Percentiles rank a stretch among this genome's conserved stretches.
phyloP scores from a whole-genome alignment of 2,888 invertebrate species.

The Zaprionus lineosus region DNA sequence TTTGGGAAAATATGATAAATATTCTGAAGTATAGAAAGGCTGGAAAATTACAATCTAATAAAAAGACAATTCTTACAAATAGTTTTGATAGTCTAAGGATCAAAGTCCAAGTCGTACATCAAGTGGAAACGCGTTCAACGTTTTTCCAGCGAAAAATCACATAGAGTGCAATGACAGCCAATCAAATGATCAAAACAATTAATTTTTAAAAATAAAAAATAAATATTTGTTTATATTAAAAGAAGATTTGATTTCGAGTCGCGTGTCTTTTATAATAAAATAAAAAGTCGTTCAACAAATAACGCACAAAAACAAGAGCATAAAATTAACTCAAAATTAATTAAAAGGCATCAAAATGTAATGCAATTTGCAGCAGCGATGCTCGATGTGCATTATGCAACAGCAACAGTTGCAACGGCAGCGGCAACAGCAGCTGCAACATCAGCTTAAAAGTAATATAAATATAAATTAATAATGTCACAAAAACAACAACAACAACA shows the following conservation, averaged over 20 bases:
- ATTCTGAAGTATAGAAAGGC: too few relatives aligned
- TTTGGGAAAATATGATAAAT: too few relatives aligned
- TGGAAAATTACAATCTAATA: too few relatives aligned
- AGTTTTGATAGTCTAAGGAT: too few relatives aligned
- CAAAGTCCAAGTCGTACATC: too few relatives aligned
- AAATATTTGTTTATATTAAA: neutral
- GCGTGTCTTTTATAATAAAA: slow-evolving; percentile 1
- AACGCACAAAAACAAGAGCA: slow-evolving; percentile 10
- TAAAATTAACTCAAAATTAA: slow-evolving; percentile 81
- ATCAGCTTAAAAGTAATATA: slow-evolving; percentile 60
- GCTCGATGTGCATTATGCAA: slow-evolving; percentile 50
- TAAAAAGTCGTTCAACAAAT: slow-evolving; percentile 1
- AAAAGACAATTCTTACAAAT: too few relatives aligned
- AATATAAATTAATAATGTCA: slow-evolving; percentile 75
- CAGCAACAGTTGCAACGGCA: slow-evolving; percentile 33
- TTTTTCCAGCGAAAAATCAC: too few relatives aligned
- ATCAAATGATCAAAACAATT: neutral
- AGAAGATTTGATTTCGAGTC: slow-evolving; percentile 4
- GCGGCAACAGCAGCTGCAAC: slow-evolving; percentile 32
- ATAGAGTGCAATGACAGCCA: neutral
- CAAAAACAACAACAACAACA: slow-evolving; percentile 35
- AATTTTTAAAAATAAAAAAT: too few relatives aligned
- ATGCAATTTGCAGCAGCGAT: slow-evolving; percentile 55
- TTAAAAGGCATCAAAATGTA: slow-evolving; percentile 78
- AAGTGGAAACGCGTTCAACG: too few relatives aligned